A percentile compares a stretch with the other conserved stretches of the same genome.
Evolutionary conservation across 1,140 invertebrate genomes (phyloP).

Genomic region (Trichomalopsis sarcophagae): DNA sequence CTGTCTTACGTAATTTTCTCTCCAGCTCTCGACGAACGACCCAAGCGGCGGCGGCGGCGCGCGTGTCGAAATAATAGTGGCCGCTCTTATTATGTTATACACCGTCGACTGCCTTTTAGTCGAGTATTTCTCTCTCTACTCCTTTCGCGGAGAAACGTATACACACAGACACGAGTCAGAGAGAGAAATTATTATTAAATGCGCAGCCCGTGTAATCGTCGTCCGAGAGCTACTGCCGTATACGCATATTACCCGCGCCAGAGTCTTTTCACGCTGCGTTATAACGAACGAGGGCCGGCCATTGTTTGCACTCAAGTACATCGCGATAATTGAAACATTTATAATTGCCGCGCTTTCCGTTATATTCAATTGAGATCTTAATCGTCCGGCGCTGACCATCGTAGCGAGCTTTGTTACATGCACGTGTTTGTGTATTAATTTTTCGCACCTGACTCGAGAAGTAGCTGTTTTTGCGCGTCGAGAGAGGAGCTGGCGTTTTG

Average conservation of each 20-base stretch:
- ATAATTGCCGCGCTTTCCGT: conserved; percentile 36
- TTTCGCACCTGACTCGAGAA: background rate
- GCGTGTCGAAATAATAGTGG: conserved; percentile 49
- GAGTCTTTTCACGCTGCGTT: background rate
- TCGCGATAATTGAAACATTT: conserved; percentile 42
- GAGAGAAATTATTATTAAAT: conserved; percentile 43
- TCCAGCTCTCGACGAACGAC: background rate
- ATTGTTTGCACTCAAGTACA: conserved; percentile 48
- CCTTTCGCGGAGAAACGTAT: conserved; percentile 13
- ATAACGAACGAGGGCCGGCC: conserved; percentile 22
- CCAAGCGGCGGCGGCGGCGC: background rate
- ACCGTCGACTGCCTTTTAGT: conserved; percentile 26
- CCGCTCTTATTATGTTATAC: conserved; percentile 46
- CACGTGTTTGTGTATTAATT: background rate
- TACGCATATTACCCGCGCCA: background rate
- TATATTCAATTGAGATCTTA: conserved; percentile 40
- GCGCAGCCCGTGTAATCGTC: conserved; percentile 10
- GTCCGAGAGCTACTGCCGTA: background rate
- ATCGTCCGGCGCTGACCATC: conserved; percentile 1
- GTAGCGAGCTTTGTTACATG: background rate
- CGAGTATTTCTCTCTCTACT: background rate
- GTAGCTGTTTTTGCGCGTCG: background rate
- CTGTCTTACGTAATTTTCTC: conserved; percentile 42
- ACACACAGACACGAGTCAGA: background rate
- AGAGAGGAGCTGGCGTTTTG: too few relatives aligned